Percentiles rank a stretch among this genome's conserved stretches.
phyloP scores from a whole-genome alignment of 2,888 invertebrate genomes.

The Brassicogethes aeneus region DNA sequence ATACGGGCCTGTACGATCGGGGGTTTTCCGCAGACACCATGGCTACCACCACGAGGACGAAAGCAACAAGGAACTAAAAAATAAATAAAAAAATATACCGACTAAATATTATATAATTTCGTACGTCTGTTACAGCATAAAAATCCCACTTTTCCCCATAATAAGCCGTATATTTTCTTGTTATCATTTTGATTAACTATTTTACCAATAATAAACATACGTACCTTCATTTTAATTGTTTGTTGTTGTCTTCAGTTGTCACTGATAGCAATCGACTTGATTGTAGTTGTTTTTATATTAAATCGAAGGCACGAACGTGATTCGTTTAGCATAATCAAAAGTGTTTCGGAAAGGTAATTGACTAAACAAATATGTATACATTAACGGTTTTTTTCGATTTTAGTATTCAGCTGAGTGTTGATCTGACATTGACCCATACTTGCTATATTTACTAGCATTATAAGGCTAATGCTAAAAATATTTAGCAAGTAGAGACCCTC shows the following conservation, averaged over 20 bases:
- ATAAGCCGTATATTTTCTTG: background rate
- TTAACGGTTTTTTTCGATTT: no score
- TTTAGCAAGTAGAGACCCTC: no score
- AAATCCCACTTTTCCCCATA: background rate
- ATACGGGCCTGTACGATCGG: constrained; percentile 32
- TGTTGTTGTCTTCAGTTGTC: background rate
- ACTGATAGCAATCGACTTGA: background rate
- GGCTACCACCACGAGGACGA: constrained; percentile 36
- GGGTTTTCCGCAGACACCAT: constrained; percentile 42
- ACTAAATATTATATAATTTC: background rate
- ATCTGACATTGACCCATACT: no score
- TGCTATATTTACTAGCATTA: no score
- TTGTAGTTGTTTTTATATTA: background rate
- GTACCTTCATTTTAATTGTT: background rate
- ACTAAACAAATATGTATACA: no score
- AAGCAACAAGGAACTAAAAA: constrained; percentile 37
- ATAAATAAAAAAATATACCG: background rate
- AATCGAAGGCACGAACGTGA: background rate
- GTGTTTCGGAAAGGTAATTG: no score
- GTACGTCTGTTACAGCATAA: background rate
- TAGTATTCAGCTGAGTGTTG: no score
- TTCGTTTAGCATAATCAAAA: no score
- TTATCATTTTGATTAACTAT: background rate
- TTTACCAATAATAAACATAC: no score
- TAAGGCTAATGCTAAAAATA: no score